Percentiles rank a stretch among this genome's conserved stretches.
Conservation (phyloP, 2,888 invertebrate genomes). For the Helobdella robusta region DNA sequence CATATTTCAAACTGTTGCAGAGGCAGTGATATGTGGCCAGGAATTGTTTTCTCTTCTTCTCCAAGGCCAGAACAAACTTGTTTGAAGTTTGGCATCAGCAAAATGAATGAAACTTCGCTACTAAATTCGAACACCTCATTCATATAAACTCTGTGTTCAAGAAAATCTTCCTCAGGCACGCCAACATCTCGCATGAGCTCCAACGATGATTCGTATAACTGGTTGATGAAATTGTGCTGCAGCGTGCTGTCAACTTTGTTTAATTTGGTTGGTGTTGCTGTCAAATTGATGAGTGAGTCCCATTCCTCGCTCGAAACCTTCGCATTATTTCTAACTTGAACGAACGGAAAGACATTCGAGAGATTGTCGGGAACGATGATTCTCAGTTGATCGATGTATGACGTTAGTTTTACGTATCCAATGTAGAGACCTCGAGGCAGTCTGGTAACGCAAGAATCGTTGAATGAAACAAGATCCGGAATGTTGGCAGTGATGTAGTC, state of each 20-base stretch:
- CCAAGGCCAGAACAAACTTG: constrained; percentile 73
- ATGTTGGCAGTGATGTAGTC: constrained; percentile 2
- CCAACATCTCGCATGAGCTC: constrained; percentile 33
- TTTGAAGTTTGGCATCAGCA: constrained; percentile 83
- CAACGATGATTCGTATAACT: constrained; percentile 4
- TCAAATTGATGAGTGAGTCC: constrained; percentile 7
- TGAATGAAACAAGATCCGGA: constrained; percentile 58
- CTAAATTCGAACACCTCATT: constrained; percentile 86
- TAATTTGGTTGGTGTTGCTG: background rate
- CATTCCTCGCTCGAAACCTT: constrained; percentile 67
- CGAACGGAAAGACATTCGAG: constrained; percentile 88
- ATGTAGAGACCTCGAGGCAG: constrained; percentile 80
- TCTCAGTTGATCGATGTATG: constrained; percentile 84
- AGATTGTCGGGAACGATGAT: constrained; percentile 82
- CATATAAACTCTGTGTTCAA: constrained; percentile 65
- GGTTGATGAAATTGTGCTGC: background rate
- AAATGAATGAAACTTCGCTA: constrained; percentile 77
- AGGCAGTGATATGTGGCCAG: constrained; percentile 74
- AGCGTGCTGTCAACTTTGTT: no score
- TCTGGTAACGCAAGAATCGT: constrained; percentile 71
- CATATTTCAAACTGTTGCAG: constrained; percentile 65
- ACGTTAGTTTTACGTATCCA: constrained; percentile 89
- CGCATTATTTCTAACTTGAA: constrained; percentile 82
- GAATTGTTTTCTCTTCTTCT: constrained; percentile 71
- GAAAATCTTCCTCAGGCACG: constrained; percentile 41